Percentiles rank a stretch among this genome's conserved stretches.
phyloP scores from a whole-genome alignment of 2,888 invertebrate species.

The Lasioglossum figueresi region DNA sequence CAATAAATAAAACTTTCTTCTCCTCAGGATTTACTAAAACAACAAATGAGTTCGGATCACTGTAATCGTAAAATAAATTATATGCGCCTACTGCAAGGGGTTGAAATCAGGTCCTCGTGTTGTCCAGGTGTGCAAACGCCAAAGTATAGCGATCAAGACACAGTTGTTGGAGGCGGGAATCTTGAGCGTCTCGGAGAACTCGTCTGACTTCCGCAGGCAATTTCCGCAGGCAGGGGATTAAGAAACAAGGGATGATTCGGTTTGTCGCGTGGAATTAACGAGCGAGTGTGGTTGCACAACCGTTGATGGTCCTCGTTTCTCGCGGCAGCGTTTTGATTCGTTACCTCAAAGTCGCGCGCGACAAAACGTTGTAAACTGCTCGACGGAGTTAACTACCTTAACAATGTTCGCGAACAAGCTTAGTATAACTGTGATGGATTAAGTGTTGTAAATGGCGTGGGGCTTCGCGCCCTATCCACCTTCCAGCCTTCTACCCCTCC shows the following conservation, averaged over 20 bases:
- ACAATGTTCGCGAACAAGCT: constrained; percentile 56
- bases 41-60: no score
- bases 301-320: constrained; percentile 3
- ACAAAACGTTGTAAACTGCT: constrained; percentile 27
- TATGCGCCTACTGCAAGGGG: no score
- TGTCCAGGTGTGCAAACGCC: background rate
- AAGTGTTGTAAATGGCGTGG: constrained; percentile 57
- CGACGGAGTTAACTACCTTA: constrained; percentile 44
- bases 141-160: background rate
- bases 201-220: background rate
- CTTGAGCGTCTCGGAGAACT: background rate
- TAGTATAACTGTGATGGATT: constrained; percentile 62
- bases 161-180: background rate
- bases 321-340: background rate
- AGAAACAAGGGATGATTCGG: constrained; percentile 10
- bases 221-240: background rate
- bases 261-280: constrained; percentile 3
- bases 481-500: background rate
- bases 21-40: no score
- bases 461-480: constrained; percentile 12
- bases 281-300: background rate
- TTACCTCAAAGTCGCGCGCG: constrained; percentile 23
- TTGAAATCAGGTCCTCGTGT: no score
- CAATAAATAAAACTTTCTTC: no score
- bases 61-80: no score